Evolutionary conservation across 2,888 invertebrate genomes (phyloP).

Genomic region (Cremastobaeus sp.): DNA sequence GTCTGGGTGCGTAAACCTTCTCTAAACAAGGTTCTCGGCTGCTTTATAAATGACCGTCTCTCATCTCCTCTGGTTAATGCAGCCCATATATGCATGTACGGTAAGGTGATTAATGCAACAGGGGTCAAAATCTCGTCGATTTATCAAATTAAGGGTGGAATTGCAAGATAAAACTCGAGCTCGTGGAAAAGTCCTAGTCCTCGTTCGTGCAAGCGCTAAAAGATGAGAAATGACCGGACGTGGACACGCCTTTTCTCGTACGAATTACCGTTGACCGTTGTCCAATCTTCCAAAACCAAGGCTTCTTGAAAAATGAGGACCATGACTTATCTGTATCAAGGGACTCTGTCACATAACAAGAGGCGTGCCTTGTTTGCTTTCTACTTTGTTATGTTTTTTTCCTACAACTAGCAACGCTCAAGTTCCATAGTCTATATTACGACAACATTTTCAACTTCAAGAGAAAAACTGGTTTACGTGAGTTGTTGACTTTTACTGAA

Average conservation of each 20-base stretch:
- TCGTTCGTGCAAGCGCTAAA: conserved; percentile 55
- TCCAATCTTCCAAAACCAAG: conserved; percentile 56
- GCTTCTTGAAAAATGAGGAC: conserved; percentile 73
- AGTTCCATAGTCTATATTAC: neutral
- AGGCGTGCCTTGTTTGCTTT: conserved; percentile 70
- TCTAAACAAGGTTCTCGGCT: conserved; percentile 74
- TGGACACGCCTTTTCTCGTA: conserved; percentile 63
- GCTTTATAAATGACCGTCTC: conserved; percentile 75
- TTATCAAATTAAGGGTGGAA: conserved; percentile 78
- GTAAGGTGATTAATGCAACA: conserved; percentile 75
- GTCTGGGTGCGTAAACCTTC: conserved; percentile 76
- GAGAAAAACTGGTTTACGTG: neutral
- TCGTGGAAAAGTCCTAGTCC: conserved; percentile 72
- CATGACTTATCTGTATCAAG: conserved; percentile 77
- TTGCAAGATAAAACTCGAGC: conserved; percentile 75
- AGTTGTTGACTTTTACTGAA: no score
- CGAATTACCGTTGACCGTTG: conserved; percentile 67
- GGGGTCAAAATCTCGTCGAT: conserved; percentile 76
- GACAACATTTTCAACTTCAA: neutral
- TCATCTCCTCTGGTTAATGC: conserved; percentile 70
- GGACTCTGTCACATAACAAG: conserved; percentile 65
- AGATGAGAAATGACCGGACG: conserved; percentile 69
- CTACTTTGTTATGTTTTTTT: conserved; percentile 32
- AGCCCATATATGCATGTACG: conserved; percentile 77
- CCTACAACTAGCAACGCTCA: neutral